Conservation (phyloP, 1,140 invertebrate genomes). For the Neodiprion virginianus region DNA sequence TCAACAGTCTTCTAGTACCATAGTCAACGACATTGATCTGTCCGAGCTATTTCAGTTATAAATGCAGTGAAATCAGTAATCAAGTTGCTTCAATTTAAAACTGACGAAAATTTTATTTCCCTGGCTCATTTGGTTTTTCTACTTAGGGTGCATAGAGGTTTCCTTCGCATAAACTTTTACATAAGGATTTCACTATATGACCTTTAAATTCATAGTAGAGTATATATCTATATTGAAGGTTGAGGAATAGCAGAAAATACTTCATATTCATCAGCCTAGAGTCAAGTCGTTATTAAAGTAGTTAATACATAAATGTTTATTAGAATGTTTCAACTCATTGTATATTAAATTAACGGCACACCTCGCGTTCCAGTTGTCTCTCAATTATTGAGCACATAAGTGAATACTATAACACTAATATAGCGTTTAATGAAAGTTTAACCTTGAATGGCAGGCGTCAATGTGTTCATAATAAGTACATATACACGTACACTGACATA, state of each 20-base stretch:
- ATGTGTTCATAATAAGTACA: background rate
- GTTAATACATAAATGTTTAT: background rate
- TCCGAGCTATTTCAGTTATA: too few species aligned
- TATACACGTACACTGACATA: background rate
- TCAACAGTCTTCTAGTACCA: background rate
- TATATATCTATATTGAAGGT: too few species aligned
- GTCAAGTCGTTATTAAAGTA: constrained; percentile 2
- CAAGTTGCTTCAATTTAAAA: too few species aligned
- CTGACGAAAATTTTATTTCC: too few species aligned
- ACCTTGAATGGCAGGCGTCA: background rate
- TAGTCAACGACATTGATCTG: too few species aligned
- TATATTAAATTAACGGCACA: background rate
- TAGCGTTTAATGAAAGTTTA: background rate
- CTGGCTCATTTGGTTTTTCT: too few species aligned
- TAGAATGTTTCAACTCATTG: background rate
- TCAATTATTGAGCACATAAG: too few species aligned
- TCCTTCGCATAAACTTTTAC: too few species aligned
- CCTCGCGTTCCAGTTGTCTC: background rate
- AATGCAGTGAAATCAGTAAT: too few species aligned
- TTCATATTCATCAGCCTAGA: background rate
- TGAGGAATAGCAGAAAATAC: background rate
- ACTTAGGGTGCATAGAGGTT: too few species aligned
- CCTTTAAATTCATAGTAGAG: too few species aligned
- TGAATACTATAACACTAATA: background rate
- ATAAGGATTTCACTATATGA: too few species aligned